Evolutionary conservation across 1,140 invertebrate species (phyloP), one percentile per base, ranked within the genome.

Genomic region (Coelopa frigida): DNA sequence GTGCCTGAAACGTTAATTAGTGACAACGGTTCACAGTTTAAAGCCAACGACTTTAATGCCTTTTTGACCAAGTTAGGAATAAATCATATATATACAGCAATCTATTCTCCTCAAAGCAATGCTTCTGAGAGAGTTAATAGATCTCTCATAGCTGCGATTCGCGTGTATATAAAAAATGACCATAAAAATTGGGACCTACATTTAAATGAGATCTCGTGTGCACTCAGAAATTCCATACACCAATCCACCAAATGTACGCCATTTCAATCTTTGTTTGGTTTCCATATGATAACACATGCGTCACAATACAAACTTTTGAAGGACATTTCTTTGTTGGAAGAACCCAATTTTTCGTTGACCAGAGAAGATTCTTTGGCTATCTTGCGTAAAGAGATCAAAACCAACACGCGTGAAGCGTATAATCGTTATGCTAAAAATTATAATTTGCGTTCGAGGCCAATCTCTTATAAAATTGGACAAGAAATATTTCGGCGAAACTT

Each of bases 51-150:
- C 7, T 15, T 36, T 6, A 15, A 7, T n/a, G 18, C 11, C 7
- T 10, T 36, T 7, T 7, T 36, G 7, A 15, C 11, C 7, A 36
- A 7, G 7, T 10, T n/a, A 7, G 35, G 35, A 6, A 15, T 36
- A 10, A 36, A 36, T n/a, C 35, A 36, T 36, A 10, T 10, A 10
- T 15, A 7, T 36, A 36, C 35, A 6, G 35, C 35, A 15, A 8
- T 23, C 5, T 47, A 47, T 22, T 22, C 10, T 17, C 36, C 45
- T 4, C 22, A 39, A 18, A 15, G 3, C n/a, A 41, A 41, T 21
- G 38, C 38, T 41, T 8, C 6, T 15, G 38, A 41, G 15, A 17
- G 38, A 11, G 22, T 41, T 20, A 41, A 41, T 24, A 6, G 17
- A 8, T 41, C 38, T 7, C 6, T 41, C 12, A 18, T 41, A 21